Evolutionary conservation across 1,140 invertebrate species (phyloP), one percentile per base, ranked within the genome.

Genomic region (Bombus soroeensis): DNA sequence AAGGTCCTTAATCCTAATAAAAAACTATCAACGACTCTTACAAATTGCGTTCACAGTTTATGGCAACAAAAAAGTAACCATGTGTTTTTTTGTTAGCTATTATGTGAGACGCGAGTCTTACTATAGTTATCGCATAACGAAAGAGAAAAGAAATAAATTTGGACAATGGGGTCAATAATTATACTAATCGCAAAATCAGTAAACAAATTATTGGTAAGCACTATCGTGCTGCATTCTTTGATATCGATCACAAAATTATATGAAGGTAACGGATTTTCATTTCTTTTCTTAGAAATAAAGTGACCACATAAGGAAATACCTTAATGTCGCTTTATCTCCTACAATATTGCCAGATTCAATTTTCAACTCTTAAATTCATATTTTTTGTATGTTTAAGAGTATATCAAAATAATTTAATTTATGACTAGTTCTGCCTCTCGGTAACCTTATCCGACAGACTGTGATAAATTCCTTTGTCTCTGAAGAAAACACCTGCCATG

Each of bases 1-100:
- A 93, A 92, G 88, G 88, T 88, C 84, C 89, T 73, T 81, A 93
- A 90, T 91, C 75, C 89, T 89, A 89, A 80, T 91, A 87, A 88
- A 89, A 92, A 87, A 72, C 80, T 90, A 91, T 87, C 53, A 83
- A 89, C 75, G 68, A 86, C 79, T 90, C 81, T 80, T 88, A 88
- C 41, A 79, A 91, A 91, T 86, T 93, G 87, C 88, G 81, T 78
- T 85, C 47, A 82, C 86, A 85, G 66, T 90, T 85, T 87, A 81
- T 80, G 85, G 85, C 86, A 86, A 90, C 79, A 74, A 79, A 13
- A 13, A 87, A 81, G 84, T 85, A 75, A 81, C 79, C 84, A 86
- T 83, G 3, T 73, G n/a, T 74, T 22, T 41, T 75, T 74, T 74
- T 43, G 81, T 88, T 88, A 88, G 88, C 79, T 39, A 84, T 53